Evolutionary conservation across 2,113 vertebrate species (phyloP).

Genomic region (Thomomys bottae): DNA sequence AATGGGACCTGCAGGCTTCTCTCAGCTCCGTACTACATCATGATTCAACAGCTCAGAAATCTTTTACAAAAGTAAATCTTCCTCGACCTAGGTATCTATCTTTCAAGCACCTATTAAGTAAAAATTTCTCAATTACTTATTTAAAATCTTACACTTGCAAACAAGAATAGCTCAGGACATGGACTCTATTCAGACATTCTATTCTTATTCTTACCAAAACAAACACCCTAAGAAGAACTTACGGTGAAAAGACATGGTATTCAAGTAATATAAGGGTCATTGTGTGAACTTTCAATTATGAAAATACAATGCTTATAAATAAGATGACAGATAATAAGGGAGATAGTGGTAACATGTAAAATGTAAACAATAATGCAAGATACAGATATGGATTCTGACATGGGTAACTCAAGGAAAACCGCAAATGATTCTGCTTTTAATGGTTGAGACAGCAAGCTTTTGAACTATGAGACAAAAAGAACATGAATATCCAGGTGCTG

Average conservation of each 20-base stretch:
- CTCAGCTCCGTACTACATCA: neutral
- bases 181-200: constrained; percentile 2
- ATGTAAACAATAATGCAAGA: neutral
- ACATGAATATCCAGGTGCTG: too few relatives aligned
- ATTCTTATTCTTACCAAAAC: neutral
- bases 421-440: constrained; percentile 16
- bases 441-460: neutral
- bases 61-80: constrained; percentile 4
- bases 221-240: constrained; percentile 24
- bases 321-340: neutral
- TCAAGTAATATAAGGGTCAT: too few relatives aligned
- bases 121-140: neutral
- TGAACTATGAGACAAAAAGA: neutral
- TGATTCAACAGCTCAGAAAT: neutral
- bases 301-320: neutral
- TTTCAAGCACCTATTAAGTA: neutral
- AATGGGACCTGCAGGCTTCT: neutral
- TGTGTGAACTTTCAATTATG: too few relatives aligned
- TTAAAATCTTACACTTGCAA: constrained; percentile 1
- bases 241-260: neutral
- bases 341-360: neutral
- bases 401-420: neutral
- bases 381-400: neutral
- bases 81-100: neutral
- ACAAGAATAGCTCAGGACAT: constrained; percentile 1